Evolutionary conservation across 2,797 vertebrate genomes (phyloP), one percentile per base, ranked within the genome.

Genomic region (Chaunax sp.): DNA sequence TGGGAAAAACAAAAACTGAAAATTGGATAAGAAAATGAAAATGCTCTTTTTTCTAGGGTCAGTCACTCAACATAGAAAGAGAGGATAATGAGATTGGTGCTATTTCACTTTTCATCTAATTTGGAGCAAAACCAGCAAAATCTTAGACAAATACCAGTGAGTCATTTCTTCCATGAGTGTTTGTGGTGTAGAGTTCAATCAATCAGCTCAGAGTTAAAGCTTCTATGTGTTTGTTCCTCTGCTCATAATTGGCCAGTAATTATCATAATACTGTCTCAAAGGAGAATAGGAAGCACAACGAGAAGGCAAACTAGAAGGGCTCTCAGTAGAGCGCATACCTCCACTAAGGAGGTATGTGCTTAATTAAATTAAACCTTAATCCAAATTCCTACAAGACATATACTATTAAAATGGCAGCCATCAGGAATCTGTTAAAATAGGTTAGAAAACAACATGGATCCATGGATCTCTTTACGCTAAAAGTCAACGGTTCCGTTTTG

Each of bases 71-170:
- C 74, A 66, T 19, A 60, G 35, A 72, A 15, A 52, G 43, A 66
- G 56, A 59, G 40, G 64, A 75, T 78, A 81, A 88, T 88, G 53
- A 82, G 57, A 56, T 62, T 40, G 41, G 45, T 51, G 57, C 40
- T 47, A 23, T 82, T 85, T 81, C 37, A 54, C 58, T 72, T 75
- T 56, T 18, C 58, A 56, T 79, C 68, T 80, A 78, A 85, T 84
- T 57, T 15, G 7, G 19, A 74, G 54, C 25, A 57, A 69, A 78
- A 70, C 47, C 59, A 72, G 44, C 63, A 28, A 66, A 20, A 52
- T 53, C 43, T 71, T 44, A 70, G 49, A 73, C 47, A 81, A 72
- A 75, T 61, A 61, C 56, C n/a, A 33, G 63, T 41, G 67, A 73
- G 64, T 63, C 0, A 68, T 81, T 81, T 78, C 72, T 75, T 61